Percentiles rank a stretch among this genome's conserved stretches.
phyloP scores from a whole-genome alignment of 2,888 invertebrate genomes.

The Hartigia nigra region DNA sequence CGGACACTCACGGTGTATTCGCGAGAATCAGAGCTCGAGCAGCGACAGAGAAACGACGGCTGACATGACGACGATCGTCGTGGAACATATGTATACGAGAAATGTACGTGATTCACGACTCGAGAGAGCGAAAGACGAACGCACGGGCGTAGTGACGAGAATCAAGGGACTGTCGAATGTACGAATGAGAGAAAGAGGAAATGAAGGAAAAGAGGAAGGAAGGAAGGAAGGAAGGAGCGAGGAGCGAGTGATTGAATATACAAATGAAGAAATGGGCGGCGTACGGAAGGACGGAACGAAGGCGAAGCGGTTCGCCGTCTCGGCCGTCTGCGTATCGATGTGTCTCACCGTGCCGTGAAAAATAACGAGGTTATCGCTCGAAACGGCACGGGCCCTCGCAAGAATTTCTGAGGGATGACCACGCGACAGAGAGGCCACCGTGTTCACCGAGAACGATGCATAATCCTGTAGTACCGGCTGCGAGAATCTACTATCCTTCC shows the following conservation, averaged over 20 bases:
- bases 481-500: neutral
- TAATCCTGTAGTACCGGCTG: neutral
- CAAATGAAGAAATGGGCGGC: neutral
- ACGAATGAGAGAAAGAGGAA: neutral
- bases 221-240: neutral
- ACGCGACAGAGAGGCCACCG: neutral
- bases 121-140: neutral
- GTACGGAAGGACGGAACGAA: neutral
- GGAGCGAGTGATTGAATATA: neutral
- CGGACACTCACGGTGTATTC: conserved; percentile 9
- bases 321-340: neutral
- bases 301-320: neutral
- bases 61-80: conserved; percentile 32
- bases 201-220: neutral
- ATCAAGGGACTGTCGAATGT: neutral
- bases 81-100: conserved; percentile 2
- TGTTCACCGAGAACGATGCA: neutral
- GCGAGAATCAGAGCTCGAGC: conserved; percentile 21
- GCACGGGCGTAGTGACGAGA: neutral
- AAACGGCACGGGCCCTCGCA: neutral
- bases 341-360: neutral
- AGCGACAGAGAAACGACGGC: conserved; percentile 23
- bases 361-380: conserved; percentile 6
- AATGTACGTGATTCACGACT: neutral
- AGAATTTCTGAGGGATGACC: neutral